A percentile compares a stretch with the other conserved stretches of the same genome.
phyloP scores from a whole-genome alignment of 1,140 invertebrate species.

The Globodera rostochiensis region DNA sequence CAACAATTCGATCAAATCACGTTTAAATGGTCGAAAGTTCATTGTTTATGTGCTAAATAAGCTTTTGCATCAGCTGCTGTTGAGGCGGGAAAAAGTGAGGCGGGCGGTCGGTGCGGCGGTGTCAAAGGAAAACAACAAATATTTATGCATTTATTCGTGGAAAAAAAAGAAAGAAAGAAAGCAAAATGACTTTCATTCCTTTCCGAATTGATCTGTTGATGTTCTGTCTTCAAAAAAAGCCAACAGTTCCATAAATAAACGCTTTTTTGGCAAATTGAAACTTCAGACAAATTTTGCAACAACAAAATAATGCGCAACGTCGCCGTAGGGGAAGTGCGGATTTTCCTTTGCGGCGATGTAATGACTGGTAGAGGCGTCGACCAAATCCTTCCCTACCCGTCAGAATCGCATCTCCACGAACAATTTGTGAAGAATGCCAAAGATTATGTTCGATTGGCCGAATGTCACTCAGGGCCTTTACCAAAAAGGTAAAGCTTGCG shows the following conservation, averaged over 20 bases:
- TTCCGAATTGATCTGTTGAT: too few relatives aligned
- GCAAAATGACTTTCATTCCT: too few relatives aligned
- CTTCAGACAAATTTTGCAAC: too few relatives aligned
- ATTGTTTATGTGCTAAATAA: too few relatives aligned
- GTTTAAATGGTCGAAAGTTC: too few relatives aligned
- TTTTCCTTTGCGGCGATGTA: constrained; percentile 35
- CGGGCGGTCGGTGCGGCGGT: too few relatives aligned
- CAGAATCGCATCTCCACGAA: constrained; percentile 23
- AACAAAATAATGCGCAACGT: neutral
- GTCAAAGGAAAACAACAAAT: neutral
- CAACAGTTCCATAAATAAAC: neutral
- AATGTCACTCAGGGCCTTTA: constrained; percentile 16
- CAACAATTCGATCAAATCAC: too few relatives aligned
- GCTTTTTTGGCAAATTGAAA: too few relatives aligned
- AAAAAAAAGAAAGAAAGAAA: neutral
- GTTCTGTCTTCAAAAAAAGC: too few relatives aligned
- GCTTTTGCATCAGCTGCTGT: too few relatives aligned
- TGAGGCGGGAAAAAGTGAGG: too few relatives aligned
- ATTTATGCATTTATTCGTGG: neutral
- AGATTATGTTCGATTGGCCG: constrained; percentile 28
- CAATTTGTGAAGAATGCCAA: constrained; percentile 20
- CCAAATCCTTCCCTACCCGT: constrained; percentile 28
- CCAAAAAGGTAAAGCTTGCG: constrained; percentile 12
- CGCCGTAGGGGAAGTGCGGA: neutral
- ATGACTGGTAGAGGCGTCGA: constrained; percentile 30